Evolutionary conservation across 1,140 invertebrate species (phyloP), one percentile per base, ranked within the genome.

Genomic region (Drosophila grimshawi): DNA sequence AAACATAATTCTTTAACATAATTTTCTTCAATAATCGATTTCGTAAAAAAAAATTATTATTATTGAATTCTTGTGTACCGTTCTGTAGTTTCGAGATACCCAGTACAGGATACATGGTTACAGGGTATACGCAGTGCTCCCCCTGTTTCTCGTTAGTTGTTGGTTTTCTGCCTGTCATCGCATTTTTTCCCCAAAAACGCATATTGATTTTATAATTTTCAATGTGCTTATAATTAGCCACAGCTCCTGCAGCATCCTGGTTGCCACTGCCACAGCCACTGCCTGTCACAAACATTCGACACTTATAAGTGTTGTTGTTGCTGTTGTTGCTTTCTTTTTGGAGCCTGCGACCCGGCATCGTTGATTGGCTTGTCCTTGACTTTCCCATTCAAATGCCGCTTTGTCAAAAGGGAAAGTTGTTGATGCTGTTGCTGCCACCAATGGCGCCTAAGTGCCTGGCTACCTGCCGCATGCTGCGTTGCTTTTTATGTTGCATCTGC

Each of bases 121-220:
- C 60, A 70, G 60, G 67, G 67, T 63, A 63, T 70, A n/a, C 49
- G 19, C 3, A 53, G n/a, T 33, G 29, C 19, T 48, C 30, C 39
- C 37, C 39, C 8, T 19, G 39, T 46, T 48, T 45, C 37, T 63
- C 41, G 59, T 70, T 55, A 61, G 65, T 61, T 60, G 65, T 55
- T 59, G 10, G 8, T 66, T 72, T 56, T 56, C 37, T 52, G 32
- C 35, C 46, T 55, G 56, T 67, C 69, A 52, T 19, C n/a, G 45
- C 29, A 41, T 48, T 66, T 52, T 55, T 51, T 32, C 27, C 7
- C 3, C 8, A 5, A 39, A 61, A 32, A 1, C 41, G 10, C 10
- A 64, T 80, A 85, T 85, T 76, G 80, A 85, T 83, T 88, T 85
- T 81, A 83, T 83, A 78, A 78, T 83, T 80, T 75, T 32, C 60